Evolutionary conservation across 2,113 vertebrate genomes (phyloP).

Genomic region (Hippocampus guttulatus): DNA sequence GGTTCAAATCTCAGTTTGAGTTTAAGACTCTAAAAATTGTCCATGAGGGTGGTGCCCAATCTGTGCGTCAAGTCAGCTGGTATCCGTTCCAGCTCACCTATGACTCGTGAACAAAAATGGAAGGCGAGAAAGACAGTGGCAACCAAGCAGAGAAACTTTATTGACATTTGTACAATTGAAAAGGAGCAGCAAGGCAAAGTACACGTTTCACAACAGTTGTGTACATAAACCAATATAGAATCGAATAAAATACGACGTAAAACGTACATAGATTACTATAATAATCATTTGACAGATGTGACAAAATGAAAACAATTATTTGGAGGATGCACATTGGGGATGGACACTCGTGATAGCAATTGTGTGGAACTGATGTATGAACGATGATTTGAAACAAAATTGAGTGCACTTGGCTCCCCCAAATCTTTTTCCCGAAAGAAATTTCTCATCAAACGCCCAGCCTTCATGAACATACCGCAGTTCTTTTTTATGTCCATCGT

Average conservation of each 20-base stretch:
- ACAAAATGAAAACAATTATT: background rate
- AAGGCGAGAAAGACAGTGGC: background rate
- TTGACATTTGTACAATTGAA: slow-evolving; percentile 21
- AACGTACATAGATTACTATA: background rate
- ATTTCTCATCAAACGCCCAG: background rate
- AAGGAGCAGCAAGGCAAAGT: slow-evolving; percentile 31
- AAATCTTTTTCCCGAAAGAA: background rate
- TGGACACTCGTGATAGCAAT: background rate
- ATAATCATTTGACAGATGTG: background rate
- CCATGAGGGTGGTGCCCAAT: too few relatives aligned
- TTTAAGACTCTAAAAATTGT: too few relatives aligned
- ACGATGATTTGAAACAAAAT: background rate
- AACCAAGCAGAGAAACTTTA: slow-evolving; percentile 33
- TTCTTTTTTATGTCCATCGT: background rate
- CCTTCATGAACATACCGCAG: background rate
- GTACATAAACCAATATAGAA: background rate
- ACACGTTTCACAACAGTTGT: background rate
- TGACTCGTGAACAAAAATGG: background rate
- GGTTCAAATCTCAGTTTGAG: too few relatives aligned
- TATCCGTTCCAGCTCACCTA: background rate
- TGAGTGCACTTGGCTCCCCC: background rate
- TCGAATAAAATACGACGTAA: too few relatives aligned
- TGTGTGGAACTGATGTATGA: background rate
- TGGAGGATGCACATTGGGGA: background rate
- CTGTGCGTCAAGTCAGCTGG: too few relatives aligned